Base-by-base conservation (phyloP, 1,140 invertebrate species). In the Drosophila biarmipes region DNA sequence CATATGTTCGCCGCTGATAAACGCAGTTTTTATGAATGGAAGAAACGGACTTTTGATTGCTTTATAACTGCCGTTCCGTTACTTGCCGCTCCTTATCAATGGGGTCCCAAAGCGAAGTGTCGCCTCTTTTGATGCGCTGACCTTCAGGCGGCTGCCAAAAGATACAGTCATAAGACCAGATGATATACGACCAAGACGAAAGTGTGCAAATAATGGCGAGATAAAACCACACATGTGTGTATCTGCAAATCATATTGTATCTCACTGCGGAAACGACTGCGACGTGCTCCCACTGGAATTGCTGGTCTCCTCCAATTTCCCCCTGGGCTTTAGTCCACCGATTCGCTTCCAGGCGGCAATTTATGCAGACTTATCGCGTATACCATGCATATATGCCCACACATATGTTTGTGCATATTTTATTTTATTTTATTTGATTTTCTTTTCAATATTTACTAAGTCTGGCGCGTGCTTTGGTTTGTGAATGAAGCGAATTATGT, bases 201-300 rank as follows among this genome's bases (percentile, higher is more conserved):
- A 55, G 14, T 51, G 31, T 54, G 53, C 42, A 43, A 42, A 59
- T 54, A 53, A 37, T 51, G 17, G 21, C 24, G n/a, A 21, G 61
- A 15, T 17, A 15, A 21, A 37, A 29, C 15, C 12, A 35, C 24
- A 68, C 54, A 61, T 37, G 72, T 66, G 56, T 56, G 67, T 73
- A 61, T 78, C 48, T 74, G 61, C 54, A 43, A 68, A 75, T 81
- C 68, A 81, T 84, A 75, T 78, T 89, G 75, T 81, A 76, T 82
- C 84, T 69, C 59, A 87, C 82, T 89, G 49, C 82, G 84, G 82
- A 87, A 87, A 87, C 72, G 82, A 73, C 69, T 38, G 79, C 84
- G 75, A 87, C 82, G 82, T 87, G 82, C 78, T 64, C 63, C 56
- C 63, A 67, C 69, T 48, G 56, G 51, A 52, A 75, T 67, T 54